phyloP scores from a whole-genome alignment of 2,888 invertebrate species.

The Cephalotes varians region DNA sequence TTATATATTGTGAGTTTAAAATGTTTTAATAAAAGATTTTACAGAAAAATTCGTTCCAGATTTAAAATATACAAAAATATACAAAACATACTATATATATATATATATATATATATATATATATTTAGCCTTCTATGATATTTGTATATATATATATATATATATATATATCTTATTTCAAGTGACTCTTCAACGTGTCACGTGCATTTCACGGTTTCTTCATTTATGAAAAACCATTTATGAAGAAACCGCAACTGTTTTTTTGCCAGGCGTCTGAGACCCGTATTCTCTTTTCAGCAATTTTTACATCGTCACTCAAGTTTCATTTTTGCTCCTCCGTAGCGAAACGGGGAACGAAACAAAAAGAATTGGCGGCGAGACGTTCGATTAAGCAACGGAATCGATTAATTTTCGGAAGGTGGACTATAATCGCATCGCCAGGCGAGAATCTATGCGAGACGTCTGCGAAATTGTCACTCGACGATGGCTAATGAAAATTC shows the following conservation, averaged over 20 bases:
- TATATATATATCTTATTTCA: constrained; percentile 8
- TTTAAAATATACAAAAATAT: not conserved
- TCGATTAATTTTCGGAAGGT: constrained; percentile 32
- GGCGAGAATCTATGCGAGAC: not conserved
- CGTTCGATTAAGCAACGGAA: not conserved
- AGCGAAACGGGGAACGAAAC: not conserved
- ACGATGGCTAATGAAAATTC: constrained; percentile 44
- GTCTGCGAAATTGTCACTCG: constrained; percentile 8
- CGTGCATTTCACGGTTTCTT: too few relatives aligned
- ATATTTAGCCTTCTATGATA: too few relatives aligned
- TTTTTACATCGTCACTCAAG: constrained; percentile 14
- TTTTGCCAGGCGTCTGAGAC: not conserved
- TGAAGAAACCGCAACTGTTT: constrained; percentile 2
- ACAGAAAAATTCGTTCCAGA: not conserved
- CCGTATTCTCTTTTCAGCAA: not conserved
- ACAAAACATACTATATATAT: too few relatives aligned
- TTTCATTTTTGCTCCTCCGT: not conserved
- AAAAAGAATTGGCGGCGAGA: not conserved
- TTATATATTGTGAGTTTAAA: not conserved
- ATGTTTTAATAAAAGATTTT: not conserved
- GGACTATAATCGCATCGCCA: not conserved
- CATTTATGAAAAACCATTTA: too few relatives aligned
- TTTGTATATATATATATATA: too few relatives aligned
- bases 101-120: too few relatives aligned
- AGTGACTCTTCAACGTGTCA: not conserved